These are phyloP conservation scores for Ladona fulva DNA, from an alignment of 1,140 invertebrate genomes.

Conservation along the genomic window DNA sequence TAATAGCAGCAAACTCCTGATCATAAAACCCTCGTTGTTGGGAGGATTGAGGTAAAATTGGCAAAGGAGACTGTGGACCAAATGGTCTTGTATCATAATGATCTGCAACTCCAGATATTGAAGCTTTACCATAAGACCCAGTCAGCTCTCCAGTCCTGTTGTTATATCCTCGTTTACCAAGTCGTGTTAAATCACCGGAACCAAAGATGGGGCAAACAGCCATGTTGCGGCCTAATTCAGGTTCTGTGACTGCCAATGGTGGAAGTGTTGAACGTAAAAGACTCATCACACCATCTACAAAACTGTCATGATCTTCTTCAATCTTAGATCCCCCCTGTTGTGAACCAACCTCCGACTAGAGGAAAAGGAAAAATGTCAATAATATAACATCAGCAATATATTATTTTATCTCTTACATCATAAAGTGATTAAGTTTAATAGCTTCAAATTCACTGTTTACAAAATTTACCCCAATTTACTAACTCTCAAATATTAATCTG, in stretches of 20 bases:
- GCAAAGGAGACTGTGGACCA: constrained; percentile 60
- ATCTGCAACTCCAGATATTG: constrained; percentile 58
- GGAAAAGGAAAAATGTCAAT: not conserved
- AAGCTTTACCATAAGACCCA: constrained; percentile 65
- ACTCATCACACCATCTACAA: constrained; percentile 75
- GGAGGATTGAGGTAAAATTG: constrained; percentile 56
- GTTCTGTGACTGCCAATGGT: constrained; percentile 78
- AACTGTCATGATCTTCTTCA: constrained; percentile 86
- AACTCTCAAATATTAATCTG: too few species aligned
- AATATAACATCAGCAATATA: too few species aligned
- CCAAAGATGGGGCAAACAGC: constrained; percentile 73
- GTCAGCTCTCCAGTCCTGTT: constrained; percentile 62
- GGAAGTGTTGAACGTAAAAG: constrained; percentile 70
- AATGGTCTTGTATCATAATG: constrained; percentile 76
- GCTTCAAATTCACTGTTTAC: too few species aligned
- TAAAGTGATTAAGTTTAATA: too few species aligned
- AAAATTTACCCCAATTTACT: too few species aligned
- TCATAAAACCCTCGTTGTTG: constrained; percentile 88
- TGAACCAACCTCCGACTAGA: not conserved
- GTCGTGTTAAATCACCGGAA: constrained; percentile 63
- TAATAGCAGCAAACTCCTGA: constrained; percentile 79
- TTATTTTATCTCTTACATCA: too few species aligned
- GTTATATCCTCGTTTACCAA: constrained; percentile 41
- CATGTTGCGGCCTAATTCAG: constrained; percentile 71
- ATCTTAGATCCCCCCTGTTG: constrained; percentile 53